Base-by-base conservation (phyloP, 1,140 invertebrate genomes). In the Lepidurus arcticus region DNA sequence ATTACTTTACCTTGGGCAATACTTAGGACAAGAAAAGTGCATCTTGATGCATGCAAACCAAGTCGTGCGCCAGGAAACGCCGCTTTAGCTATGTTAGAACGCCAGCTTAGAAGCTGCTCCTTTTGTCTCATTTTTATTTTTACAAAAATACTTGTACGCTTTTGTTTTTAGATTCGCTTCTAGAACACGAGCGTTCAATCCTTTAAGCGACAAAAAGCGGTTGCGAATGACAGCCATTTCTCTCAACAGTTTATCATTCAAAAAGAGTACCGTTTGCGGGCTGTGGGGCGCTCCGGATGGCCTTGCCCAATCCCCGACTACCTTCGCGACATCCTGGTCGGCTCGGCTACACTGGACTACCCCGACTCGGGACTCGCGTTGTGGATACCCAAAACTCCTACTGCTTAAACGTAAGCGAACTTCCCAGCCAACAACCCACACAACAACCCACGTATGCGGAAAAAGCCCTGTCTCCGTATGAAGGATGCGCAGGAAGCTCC, bases 291-390 rank as follows among this genome's bases (percentile, higher is more conserved):
- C 34, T 4, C 34, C 34, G 34, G 53, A 21, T 65, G 53, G 53
- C 53, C 53, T 65, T 65, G 53, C 53, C 53, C 16, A 65, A n/a
- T 21, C 9, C 47, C 53, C 21, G 6, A 4, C 53, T 65, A 65
- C 53, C 53, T 65, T 65, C 53, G 53, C 53, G 53, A 65, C 53
- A 65, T 65, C 53, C 53, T 65, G 53, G 53, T 65, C 21, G 21
- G 34, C 3, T 34, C 34, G 3, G 34, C 34, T 34, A 34, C 34
- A 34, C 34, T 34, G 9, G 53, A 16, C 3, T 13, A n/a, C 13
- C 53, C 53, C 16, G 21, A 65, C 53, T 65, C 53, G 13, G 34
- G 34, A 34, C 34, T 34, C 53, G 53, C 53, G 53, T n/a, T n/a
- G n/a, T 65, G 16, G 21, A 7, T 65, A 21, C 53, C 53, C 8